A percentile compares a stretch with the other conserved stretches of the same genome.
These are phyloP conservation scores for Rafetus swinhoei DNA, from an alignment of 2,113 vertebrate species.

Conservation along the genomic window DNA sequence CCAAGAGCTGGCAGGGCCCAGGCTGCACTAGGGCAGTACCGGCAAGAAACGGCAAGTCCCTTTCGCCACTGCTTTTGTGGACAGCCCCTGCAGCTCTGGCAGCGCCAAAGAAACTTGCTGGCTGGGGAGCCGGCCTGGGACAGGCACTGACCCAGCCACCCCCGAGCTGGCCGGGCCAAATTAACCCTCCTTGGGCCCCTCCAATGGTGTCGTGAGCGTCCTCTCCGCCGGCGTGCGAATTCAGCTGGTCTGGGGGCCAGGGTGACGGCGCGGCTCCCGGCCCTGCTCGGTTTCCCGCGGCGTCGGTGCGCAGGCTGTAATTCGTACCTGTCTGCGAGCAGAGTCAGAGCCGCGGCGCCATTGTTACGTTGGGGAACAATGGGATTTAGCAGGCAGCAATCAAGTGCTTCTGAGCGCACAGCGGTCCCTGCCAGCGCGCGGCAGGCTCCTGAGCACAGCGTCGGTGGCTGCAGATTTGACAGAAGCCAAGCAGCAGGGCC, in stretches of 20 bases:
- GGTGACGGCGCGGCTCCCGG: too few species aligned
- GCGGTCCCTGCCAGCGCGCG: background rate
- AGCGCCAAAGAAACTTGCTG: background rate
- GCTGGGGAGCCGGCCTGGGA: background rate
- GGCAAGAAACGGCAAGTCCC: too few species aligned
- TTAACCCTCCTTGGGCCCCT: background rate
- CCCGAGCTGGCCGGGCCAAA: background rate
- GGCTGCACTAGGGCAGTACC: too few species aligned
- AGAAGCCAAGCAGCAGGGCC: background rate
- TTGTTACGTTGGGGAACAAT: background rate
- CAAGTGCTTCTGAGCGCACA: background rate
- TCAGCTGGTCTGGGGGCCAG: too few species aligned
- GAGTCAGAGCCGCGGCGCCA: rapidly evolving
- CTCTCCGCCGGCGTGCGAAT: too few species aligned
- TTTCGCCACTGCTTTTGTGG: too few species aligned
- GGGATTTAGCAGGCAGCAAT: background rate
- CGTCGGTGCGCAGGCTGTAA: rapidly evolving
- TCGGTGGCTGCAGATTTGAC: rapidly evolving
- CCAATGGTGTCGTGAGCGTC: too few species aligned
- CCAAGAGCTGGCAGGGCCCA: too few species aligned
- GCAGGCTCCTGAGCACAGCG: background rate
- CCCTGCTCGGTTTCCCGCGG: background rate
- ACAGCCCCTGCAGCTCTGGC: too few species aligned
- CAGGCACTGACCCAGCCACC: background rate
- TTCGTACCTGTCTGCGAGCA: background rate